These are phyloP conservation scores for Pissodes strobi DNA, from an alignment of 1,140 invertebrate genomes.

Conservation along the genomic window DNA sequence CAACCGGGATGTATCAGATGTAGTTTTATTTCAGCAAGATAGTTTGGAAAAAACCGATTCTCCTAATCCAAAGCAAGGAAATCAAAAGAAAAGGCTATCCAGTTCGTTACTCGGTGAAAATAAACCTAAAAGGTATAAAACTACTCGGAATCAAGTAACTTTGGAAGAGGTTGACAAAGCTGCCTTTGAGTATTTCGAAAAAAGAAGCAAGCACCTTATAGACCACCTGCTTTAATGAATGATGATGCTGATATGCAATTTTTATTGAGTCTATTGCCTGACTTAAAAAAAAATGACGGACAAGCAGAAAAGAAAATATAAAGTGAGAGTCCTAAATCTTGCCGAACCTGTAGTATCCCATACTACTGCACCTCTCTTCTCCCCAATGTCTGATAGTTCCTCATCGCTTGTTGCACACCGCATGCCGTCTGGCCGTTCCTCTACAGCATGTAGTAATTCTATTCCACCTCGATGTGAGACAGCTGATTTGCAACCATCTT, in stretches of 20 bases:
- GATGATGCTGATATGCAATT: slow-evolving; percentile 37
- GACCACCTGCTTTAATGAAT: slow-evolving; percentile 8
- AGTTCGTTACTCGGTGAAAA: too few species aligned
- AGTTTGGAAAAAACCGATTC: slow-evolving; percentile 14
- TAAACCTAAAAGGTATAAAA: too few species aligned
- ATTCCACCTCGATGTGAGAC: slow-evolving; percentile 20
- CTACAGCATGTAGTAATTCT: slow-evolving; percentile 18
- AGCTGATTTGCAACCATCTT: slow-evolving; percentile 12
- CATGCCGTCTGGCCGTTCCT: slow-evolving; percentile 14
- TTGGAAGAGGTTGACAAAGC: slow-evolving; percentile 21
- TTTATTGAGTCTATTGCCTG: slow-evolving; percentile 33
- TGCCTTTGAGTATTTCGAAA: slow-evolving; percentile 18
- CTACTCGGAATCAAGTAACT: slow-evolving; percentile 20
- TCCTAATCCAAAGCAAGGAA: too few species aligned
- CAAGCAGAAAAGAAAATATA: slow-evolving; percentile 36
- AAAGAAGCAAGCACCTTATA: slow-evolving; percentile 16
- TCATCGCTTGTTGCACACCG: slow-evolving; percentile 13
- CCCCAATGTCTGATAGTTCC: slow-evolving; percentile 12
- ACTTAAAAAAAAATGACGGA: slow-evolving; percentile 40
- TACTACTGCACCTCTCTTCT: slow-evolving; percentile 8
- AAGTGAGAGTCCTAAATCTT: slow-evolving; percentile 35
- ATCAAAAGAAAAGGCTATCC: too few species aligned
- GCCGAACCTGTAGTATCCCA: slow-evolving; percentile 20
- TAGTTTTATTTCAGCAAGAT: slow-evolving; percentile 14
- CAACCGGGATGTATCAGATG: slow-evolving; percentile 1